These are phyloP conservation scores for Azorinus chamasolen DNA, from an alignment of 2,888 invertebrate species.

Conservation along the genomic window DNA sequence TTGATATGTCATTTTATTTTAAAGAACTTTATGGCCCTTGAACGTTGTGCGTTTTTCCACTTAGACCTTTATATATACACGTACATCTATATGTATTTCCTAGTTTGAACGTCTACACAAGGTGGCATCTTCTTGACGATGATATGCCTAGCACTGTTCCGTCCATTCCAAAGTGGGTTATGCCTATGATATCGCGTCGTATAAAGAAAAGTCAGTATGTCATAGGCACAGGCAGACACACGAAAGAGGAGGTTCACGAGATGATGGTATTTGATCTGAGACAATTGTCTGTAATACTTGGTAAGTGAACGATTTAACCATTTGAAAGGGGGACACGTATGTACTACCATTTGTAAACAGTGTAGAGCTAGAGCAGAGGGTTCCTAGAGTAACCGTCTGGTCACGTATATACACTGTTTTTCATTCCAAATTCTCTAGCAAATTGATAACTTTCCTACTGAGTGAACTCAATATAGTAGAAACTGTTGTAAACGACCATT, in stretches of 20 bases:
- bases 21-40: no score
- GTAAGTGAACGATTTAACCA: no score
- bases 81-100: no score
- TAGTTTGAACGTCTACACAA: slow-evolving; percentile 56
- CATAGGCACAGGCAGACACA: slow-evolving; percentile 84
- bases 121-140: slow-evolving; percentile 35
- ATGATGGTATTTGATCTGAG: slow-evolving; percentile 81
- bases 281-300: slow-evolving; percentile 81
- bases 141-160: slow-evolving; percentile 9
- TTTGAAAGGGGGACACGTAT: no score
- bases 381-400: no score
- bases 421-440: not conserved
- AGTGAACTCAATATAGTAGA: not conserved
- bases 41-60: no score
- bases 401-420: no score
- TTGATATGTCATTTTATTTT: no score
- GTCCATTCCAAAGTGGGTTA: not conserved
- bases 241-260: slow-evolving; percentile 78
- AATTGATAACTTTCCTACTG: not conserved
- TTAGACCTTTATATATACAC: no score
- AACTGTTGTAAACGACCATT: no score
- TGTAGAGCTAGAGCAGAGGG: no score
- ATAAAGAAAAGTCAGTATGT: not conserved
- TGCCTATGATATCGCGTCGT: not conserved
- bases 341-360: no score